Percentiles rank a stretch among this genome's conserved stretches.
These are phyloP conservation scores for Poeciliopsis presidionis DNA, from an alignment of 2,797 vertebrate genomes.

Conservation along the genomic window DNA sequence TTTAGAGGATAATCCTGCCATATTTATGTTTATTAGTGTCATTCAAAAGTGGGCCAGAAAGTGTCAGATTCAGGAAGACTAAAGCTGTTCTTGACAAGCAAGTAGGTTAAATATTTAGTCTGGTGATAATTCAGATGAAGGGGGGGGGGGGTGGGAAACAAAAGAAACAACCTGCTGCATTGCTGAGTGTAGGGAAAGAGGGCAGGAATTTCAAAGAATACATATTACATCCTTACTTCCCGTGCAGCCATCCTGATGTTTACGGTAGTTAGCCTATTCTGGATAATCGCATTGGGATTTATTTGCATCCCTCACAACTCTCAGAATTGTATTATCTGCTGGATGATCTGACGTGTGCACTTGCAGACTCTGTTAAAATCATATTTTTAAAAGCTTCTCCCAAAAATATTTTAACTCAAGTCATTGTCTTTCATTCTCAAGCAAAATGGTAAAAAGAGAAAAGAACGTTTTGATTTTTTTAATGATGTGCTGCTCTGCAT, in stretches of 20 bases:
- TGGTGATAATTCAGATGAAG: background rate
- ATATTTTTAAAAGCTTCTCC: background rate
- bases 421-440: background rate
- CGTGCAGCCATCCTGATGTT: background rate
- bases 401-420: background rate
- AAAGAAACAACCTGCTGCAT: background rate
- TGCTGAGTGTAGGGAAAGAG: background rate
- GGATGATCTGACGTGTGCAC: background rate
- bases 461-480: background rate
- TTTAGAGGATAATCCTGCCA: background rate
- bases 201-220: background rate
- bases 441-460: background rate
- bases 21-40: background rate
- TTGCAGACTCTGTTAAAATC: background rate
- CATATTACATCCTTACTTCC: background rate
- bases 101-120: background rate
- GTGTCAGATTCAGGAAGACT: background rate
- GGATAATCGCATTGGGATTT: background rate
- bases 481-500: background rate
- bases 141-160: no score
- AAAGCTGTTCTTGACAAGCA: background rate
- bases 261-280: background rate
- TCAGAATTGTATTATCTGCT: background rate
- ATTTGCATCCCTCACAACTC: background rate
- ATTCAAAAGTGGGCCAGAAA: background rate